Evolutionary conservation across 2,888 invertebrate genomes (phyloP).

Genomic region (Tenthredo mesomela): DNA sequence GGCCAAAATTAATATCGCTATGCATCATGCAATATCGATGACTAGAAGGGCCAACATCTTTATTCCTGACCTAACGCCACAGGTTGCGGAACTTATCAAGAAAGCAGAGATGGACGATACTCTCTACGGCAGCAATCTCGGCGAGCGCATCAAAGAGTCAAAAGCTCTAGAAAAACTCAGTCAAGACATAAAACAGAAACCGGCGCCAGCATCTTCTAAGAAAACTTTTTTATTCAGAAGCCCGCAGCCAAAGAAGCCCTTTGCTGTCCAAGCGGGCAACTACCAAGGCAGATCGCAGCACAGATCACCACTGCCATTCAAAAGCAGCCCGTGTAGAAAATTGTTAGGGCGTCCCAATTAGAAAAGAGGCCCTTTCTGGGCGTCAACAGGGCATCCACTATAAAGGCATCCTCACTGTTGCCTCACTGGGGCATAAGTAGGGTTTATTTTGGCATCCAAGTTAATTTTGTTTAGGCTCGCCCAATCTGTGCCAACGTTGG

Average conservation of each 20-base stretch:
- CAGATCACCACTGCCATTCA: not conserved
- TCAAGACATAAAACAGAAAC: conserved; percentile 9
- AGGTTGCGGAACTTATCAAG: not conserved
- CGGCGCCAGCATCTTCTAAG: not conserved
- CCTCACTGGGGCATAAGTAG: too few relatives aligned
- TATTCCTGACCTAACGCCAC: not conserved
- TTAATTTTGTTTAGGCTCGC: too few relatives aligned
- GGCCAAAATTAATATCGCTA: not conserved
- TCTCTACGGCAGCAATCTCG: not conserved
- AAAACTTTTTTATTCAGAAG: not conserved
- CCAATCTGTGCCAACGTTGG: too few relatives aligned
- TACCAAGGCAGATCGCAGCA: conserved; percentile 16
- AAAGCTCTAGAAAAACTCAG: not conserved
- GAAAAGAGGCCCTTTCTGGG: too few relatives aligned
- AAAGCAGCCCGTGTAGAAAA: too few relatives aligned
- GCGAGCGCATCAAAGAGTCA: conserved; percentile 24
- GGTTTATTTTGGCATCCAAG: too few relatives aligned
- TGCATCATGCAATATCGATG: not conserved
- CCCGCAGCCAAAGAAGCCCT: not conserved
- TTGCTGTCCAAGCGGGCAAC: not conserved
- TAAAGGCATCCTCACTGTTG: too few relatives aligned
- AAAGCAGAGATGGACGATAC: not conserved
- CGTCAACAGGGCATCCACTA: too few relatives aligned
- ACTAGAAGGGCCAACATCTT: not conserved
- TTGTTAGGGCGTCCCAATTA: too few relatives aligned